Conservation (phyloP, 2,888 invertebrate genomes). For the Drosophila histrio region DNA sequence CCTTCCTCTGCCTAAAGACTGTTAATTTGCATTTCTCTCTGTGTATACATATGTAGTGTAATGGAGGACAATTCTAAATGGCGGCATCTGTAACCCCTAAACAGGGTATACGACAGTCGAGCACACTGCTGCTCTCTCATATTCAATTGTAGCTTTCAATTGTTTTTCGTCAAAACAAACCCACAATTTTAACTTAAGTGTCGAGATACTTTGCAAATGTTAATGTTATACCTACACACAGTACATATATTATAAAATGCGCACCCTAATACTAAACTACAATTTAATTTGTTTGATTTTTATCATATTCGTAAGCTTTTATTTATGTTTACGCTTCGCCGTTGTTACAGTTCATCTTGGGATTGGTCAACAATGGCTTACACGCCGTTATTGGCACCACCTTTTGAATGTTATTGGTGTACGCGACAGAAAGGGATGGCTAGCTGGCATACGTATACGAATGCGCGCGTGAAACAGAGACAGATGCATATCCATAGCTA, state of each 20-base stretch:
- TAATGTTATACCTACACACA: slow-evolving; percentile 18
- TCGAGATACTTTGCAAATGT: slow-evolving; percentile 17
- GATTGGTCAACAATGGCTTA: slow-evolving; percentile 32
- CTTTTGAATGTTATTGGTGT: slow-evolving; percentile 33
- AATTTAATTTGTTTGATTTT: slow-evolving; percentile 27
- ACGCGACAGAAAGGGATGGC: slow-evolving; percentile 23
- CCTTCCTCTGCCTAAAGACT: neutral
- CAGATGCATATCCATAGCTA: neutral
- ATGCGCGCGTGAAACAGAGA: neutral
- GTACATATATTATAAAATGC: slow-evolving; percentile 13
- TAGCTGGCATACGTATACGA: neutral
- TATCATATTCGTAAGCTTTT: slow-evolving; percentile 16
- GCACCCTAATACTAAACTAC: slow-evolving; percentile 9
- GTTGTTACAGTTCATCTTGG: slow-evolving; percentile 2
- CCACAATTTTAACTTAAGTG: slow-evolving; percentile 20
- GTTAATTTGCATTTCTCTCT: neutral
- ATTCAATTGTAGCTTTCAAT: slow-evolving; percentile 19
- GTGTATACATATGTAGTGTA: neutral
- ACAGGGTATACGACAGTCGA: slow-evolving; percentile 3
- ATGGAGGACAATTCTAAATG: neutral
- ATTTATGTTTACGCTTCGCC: slow-evolving; percentile 11
- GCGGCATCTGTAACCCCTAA: neutral
- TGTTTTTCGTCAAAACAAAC: slow-evolving; percentile 19
- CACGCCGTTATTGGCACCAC: slow-evolving; percentile 20
- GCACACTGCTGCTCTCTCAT: neutral